Evolutionary conservation across 2,888 invertebrate species (phyloP).

Genomic region (Metellina segmentata): DNA sequence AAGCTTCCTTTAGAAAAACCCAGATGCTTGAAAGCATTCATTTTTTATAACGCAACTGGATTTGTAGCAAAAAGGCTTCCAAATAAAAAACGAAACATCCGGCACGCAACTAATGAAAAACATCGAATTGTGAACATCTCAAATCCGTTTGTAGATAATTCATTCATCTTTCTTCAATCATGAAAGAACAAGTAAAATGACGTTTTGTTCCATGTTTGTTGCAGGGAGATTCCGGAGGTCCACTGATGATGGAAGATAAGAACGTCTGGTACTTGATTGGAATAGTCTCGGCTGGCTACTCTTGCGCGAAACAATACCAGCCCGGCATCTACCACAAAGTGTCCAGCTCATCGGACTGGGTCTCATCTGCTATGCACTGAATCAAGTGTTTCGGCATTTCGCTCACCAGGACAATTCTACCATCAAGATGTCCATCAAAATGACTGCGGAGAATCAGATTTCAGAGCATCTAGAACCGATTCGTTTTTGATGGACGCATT

Average conservation of each 20-base stretch:
- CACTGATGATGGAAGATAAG: conserved; percentile 92
- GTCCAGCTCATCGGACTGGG: conserved; percentile 96
- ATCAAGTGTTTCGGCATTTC: neutral
- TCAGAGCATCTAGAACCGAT: no score
- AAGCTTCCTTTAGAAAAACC: no score
- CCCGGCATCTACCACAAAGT: conserved; percentile 97
- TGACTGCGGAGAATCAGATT: no score
- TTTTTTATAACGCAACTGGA: no score
- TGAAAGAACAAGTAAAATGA: neutral
- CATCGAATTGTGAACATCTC: neutral
- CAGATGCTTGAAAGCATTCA: no score
- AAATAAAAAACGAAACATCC: neutral
- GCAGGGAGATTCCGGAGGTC: conserved; percentile 93
- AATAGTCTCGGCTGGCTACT: conserved; percentile 95
- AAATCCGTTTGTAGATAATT: neutral
- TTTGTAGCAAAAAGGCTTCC: neutral
- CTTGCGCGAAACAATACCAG: conserved; percentile 95
- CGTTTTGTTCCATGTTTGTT: conserved; percentile 77
- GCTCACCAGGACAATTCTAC: no score
- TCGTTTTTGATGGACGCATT: no score
- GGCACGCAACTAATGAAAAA: neutral
- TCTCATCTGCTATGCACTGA: conserved; percentile 82
- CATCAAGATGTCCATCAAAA: no score
- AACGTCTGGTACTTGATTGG: conserved; percentile 95
- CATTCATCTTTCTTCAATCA: neutral